Base-by-base conservation (phyloP, 2,888 invertebrate species). In the Mimas tiliae region DNA sequence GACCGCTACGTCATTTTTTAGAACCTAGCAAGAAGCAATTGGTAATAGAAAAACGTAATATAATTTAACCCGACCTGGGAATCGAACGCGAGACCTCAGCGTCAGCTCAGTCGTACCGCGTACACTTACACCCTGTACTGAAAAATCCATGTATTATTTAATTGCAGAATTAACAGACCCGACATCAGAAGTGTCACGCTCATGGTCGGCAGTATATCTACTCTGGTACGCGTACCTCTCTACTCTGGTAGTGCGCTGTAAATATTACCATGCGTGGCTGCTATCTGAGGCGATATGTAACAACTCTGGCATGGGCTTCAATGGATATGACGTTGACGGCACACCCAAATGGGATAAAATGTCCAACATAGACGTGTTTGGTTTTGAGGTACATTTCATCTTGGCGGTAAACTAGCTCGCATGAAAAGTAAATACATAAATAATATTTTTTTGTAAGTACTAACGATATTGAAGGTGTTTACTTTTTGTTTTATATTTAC, bases 221-320 rank as follows among this genome's bases (percentile, higher is more conserved):
- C 77, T 94, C 19, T 94, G 95, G 90, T 95, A 97, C 81, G 95
- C 96, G 86, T 98, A 96, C 91, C 92, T 98, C 72, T 95, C 96
- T 58, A 98, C 98, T 64, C 95, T 97, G 73, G 94, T 97, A 69
- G 96, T 96, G 69, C 95, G 98, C 73, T 97, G 97, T 89, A 98
- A 98, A 94, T 99, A 99, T 94, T 99, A 99, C 92, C 97, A 98
- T 86, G 99, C 98, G n/a, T 99, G 99, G 99, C 94, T 98, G 67
- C 94, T 99, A 79, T 98, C 98, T 7, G 99, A 99, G 88, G 98
- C 98, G 0, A 97, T 99, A 74, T 98, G 98, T 88, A 99, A 99
- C 88, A 97, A 98, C 85, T 97, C 97, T 21, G 99, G 99, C 0
- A 95, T 99, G 82, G 99, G 99, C 0, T 97, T 96, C 86, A 96